Base-by-base conservation (phyloP, 2,888 invertebrate genomes). In the Rhagium mordax region DNA sequence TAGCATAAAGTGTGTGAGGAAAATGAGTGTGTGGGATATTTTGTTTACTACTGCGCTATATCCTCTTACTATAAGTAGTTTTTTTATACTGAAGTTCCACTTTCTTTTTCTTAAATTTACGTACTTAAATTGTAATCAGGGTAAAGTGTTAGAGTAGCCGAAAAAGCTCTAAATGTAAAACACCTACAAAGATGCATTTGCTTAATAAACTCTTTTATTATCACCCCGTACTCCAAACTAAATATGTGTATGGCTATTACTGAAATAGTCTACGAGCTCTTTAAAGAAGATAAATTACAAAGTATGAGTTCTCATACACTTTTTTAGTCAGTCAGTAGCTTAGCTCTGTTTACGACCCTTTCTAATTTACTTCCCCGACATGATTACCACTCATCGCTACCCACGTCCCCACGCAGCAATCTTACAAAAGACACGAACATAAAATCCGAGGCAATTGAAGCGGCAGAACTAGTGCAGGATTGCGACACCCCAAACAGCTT, bases 401-500 rank as follows among this genome's bases (percentile, higher is more conserved):
- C 49, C 61, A 21, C 41, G 33, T 61, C 61, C 49, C 49, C 51
- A 49, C 49, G 27, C 51, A 59, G 49, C 27, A 51, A 64, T 64
- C 48, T 29, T 21, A 49, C 27, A 49, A 65, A 65, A 65, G 65
- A 41, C 21, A 27, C 53, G 65, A 53, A 53, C 51, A 53, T 67
- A 67, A 67, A 67, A 67, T 67, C 57, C 55, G 29, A 67, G 18
- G 67, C 47, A 47, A 57, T 55, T 21, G 67, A 67, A 67, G 48
- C 53, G 33, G 41, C 53, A 33, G 51, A 49, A 65, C 65, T 65
- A 57, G 55, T 57, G 55, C 41, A 41, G 41, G 67, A 47, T 57
- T 57, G 57, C 57, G 53, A 55, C 67, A 67, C 67, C 57, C 57
- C 67, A 27, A 67, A 41, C 57, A 57, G 67, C 67, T 67, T 67